Evolutionary conservation across 2,797 vertebrate genomes (phyloP).

Genomic region (Hydrophis major): DNA sequence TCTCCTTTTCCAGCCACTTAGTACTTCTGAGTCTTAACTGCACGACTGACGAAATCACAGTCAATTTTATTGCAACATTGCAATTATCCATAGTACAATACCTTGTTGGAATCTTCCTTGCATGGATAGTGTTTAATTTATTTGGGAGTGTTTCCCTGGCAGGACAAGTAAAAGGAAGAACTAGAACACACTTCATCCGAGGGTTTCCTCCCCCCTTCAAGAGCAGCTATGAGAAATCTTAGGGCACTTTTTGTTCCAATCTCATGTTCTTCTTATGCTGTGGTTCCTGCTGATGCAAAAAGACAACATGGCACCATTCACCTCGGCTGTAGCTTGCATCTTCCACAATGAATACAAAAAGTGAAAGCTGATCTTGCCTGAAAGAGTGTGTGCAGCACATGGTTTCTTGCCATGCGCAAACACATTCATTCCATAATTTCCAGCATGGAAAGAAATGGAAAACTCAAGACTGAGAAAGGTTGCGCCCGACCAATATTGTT

Average conservation of each 20-base stretch:
- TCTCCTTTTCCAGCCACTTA: background rate
- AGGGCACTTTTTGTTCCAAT: background rate
- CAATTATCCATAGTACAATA: background rate
- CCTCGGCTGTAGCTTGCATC: background rate
- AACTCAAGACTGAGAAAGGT: background rate
- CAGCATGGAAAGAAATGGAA: background rate
- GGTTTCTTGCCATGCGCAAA: background rate
- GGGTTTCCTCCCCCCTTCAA: background rate
- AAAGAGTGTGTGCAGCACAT: too few species aligned
- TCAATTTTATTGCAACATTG: background rate
- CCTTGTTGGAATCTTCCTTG: background rate
- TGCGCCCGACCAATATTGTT: background rate
- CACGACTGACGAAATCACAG: background rate
- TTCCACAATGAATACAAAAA: background rate
- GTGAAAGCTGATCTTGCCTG: background rate
- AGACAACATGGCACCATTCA: background rate
- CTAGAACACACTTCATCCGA: background rate
- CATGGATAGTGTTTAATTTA: background rate
- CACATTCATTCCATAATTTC: background rate
- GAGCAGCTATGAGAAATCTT: background rate
- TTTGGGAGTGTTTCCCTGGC: background rate
- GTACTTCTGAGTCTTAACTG: background rate
- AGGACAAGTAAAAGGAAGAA: background rate
- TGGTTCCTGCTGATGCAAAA: background rate
- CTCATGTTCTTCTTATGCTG: background rate